Evolutionary conservation across 2,113 vertebrate genomes (phyloP).

Genomic region (Dunckerocampus dactyliophorus): DNA sequence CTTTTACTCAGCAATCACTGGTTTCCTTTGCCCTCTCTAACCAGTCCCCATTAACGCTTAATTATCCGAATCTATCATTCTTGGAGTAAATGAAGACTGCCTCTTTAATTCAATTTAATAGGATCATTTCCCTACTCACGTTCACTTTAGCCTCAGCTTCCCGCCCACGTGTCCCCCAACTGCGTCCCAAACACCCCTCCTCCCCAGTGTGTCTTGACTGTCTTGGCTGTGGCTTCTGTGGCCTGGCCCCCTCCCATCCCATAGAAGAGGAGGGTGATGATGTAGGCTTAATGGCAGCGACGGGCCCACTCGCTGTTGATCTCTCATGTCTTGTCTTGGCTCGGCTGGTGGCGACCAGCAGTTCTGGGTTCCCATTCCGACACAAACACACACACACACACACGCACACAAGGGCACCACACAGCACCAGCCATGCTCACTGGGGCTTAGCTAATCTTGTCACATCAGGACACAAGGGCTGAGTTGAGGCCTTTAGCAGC

Average conservation of each 20-base stretch:
- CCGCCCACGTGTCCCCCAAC: conserved; percentile 62
- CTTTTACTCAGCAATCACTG: conserved; percentile 44
- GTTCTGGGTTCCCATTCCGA: conserved; percentile 59
- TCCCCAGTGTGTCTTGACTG: conserved; percentile 58
- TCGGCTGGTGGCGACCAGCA: conserved; percentile 67
- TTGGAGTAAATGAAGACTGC: conserved; percentile 79
- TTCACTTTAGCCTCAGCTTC: conserved; percentile 71
- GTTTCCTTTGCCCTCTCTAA: conserved; percentile 67
- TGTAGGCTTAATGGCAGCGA: conserved; percentile 54
- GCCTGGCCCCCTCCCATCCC: conserved; percentile 36
- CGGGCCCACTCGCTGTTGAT: conserved; percentile 62
- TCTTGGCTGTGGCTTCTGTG: conserved; percentile 40
- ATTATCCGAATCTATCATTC: conserved; percentile 81
- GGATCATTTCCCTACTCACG: conserved; percentile 76
- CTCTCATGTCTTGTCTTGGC: conserved; percentile 64
- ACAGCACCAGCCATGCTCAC: conserved; percentile 72
- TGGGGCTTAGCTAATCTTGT: conserved; percentile 77
- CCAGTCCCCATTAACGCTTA: conserved; percentile 77
- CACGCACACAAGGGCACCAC: conserved; percentile 29
- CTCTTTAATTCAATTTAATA: conserved; percentile 82
- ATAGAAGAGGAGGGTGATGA: conserved; percentile 40
- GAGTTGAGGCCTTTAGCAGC: conserved; percentile 64
- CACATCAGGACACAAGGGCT: conserved; percentile 69
- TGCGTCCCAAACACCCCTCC: conserved; percentile 33
- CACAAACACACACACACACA: conserved; percentile 26